A percentile compares a stretch with the other conserved stretches of the same genome.
Evolutionary conservation across 2,888 invertebrate genomes (phyloP).

Genomic region (Chorisops tibialis): DNA sequence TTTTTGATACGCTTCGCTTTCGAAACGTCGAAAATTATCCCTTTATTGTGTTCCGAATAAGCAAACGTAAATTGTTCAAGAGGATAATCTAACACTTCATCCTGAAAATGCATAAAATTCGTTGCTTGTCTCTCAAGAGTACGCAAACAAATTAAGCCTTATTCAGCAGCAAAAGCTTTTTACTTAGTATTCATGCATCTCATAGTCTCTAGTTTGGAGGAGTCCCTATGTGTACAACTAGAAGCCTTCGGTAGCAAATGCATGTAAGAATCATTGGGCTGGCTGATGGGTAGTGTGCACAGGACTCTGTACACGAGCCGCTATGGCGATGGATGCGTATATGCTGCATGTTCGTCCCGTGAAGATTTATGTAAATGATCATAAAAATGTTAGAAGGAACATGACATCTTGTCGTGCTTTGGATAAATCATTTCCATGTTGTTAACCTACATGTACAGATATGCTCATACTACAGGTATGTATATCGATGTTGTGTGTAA

Average conservation of each 20-base stretch:
- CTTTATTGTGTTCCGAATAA: conserved; percentile 31
- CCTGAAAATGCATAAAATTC: conserved; percentile 34
- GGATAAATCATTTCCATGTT: too few relatives aligned
- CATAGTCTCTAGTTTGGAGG: background rate
- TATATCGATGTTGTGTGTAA: too few relatives aligned
- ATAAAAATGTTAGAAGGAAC: too few relatives aligned
- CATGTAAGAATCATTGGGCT: conserved; percentile 18
- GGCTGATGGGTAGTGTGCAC: background rate
- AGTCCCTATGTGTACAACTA: conserved; percentile 12
- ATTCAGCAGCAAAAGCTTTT: conserved; percentile 32
- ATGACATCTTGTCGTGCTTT: too few relatives aligned
- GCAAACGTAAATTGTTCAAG: conserved; percentile 34
- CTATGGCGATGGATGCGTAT: too few relatives aligned
- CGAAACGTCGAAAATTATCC: conserved; percentile 26
- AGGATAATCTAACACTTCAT: conserved; percentile 35
- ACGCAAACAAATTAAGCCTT: conserved; percentile 35
- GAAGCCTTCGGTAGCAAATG: conserved; percentile 11
- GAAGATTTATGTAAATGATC: too few relatives aligned
- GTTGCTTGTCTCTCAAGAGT: conserved; percentile 34
- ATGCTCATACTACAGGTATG: too few relatives aligned
- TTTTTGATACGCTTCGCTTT: too few relatives aligned
- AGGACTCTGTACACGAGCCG: too few relatives aligned
- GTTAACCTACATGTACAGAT: too few relatives aligned
- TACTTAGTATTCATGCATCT: conserved; percentile 18
- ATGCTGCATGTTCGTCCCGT: too few relatives aligned